Conservation (phyloP, 2,888 invertebrate genomes). For the Chrysolina oricalcia region DNA sequence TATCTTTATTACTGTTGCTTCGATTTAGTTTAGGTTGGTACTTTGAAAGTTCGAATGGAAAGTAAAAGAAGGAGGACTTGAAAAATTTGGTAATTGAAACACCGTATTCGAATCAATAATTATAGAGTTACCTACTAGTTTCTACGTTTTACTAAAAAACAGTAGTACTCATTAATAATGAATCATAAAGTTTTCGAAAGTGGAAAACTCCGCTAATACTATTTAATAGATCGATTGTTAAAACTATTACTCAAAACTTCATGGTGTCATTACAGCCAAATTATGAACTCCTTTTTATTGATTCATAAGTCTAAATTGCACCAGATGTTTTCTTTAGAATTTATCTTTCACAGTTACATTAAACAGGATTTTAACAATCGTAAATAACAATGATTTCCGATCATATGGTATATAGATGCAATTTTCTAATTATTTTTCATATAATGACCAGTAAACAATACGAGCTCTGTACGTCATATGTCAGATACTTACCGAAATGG, state of each 20-base stretch:
- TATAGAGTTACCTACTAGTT: no score
- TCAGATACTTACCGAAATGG: not conserved
- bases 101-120: no score
- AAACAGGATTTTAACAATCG: not conserved
- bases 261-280: not conserved
- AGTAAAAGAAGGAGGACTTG: no score
- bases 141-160: no score
- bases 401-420: not conserved
- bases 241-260: not conserved
- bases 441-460: not conserved
- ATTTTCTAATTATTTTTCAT: constrained; percentile 2
- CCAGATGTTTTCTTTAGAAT: not conserved
- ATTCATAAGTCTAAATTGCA: not conserved
- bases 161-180: no score
- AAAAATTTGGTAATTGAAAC: no score
- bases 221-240: not conserved
- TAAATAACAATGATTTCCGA: not conserved
- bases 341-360: not conserved
- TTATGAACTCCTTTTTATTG: not conserved
- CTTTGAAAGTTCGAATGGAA: no score
- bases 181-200: no score
- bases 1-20: no score
- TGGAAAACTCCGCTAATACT: no score
- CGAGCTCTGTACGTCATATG: not conserved
- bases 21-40: no score